Conservation (phyloP, 37 sponge, comb jelly and placozoan species). For the Beroe ovata region DNA sequence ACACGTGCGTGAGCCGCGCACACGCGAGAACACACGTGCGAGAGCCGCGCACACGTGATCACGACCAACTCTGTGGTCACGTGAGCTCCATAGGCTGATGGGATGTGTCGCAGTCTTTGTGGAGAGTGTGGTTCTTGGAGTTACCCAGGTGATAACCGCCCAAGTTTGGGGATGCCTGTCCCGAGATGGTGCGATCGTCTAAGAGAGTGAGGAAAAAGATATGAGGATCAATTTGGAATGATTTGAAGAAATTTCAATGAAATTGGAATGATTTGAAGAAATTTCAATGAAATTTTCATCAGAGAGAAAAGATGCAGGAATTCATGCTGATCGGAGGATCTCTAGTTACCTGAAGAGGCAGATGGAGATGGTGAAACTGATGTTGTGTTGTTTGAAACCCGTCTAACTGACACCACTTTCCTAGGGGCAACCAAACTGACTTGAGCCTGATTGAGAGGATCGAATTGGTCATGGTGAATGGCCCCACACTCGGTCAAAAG, state of each 20-base stretch:
- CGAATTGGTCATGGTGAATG: too few species aligned
- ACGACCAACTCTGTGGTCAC: not conserved
- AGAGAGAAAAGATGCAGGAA: too few species aligned
- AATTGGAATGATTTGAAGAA: too few species aligned
- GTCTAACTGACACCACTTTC: slow-evolving; percentile 29
- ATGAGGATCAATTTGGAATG: too few species aligned
- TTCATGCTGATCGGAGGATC: too few species aligned
- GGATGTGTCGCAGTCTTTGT: not conserved
- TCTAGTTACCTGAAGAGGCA: slow-evolving; percentile 42
- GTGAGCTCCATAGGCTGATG: not conserved
- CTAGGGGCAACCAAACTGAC: slow-evolving; percentile 39
- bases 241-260: too few species aligned
- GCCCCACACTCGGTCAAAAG: too few species aligned
- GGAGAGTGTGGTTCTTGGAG: not conserved
- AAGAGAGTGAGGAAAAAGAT: not conserved
- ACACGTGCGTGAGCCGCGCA: not conserved
- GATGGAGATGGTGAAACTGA: slow-evolving; percentile 12
- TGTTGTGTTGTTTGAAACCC: not conserved
- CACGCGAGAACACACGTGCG: not conserved
- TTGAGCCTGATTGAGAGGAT: slow-evolving; percentile 31
- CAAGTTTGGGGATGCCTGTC: not conserved
- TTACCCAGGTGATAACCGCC: not conserved
- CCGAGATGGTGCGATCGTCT: slow-evolving; percentile 28
- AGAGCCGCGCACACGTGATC: not conserved
- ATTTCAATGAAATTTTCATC: too few species aligned